Base-by-base conservation (phyloP, 1,140 invertebrate genomes). In the Penaeus vannamei region DNA sequence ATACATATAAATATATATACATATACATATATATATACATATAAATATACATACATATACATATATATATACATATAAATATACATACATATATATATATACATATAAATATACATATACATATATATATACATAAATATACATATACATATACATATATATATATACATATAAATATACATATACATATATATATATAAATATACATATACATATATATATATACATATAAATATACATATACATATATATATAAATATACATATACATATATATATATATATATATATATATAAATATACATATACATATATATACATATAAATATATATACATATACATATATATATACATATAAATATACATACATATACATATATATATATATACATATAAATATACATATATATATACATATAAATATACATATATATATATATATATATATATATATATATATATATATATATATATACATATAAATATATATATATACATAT, bases 11-110 rank as follows among this genome's bases (percentile, higher is more conserved):
- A 77, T 4, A 77, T 8, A 77, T 12, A 77, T 12, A 77, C 2
- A 77, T 77, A 77, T 12, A 77, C 32, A 77, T 12, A 77, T 5
- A 77, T 12, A 77, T 23, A 77, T 12, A 77, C 8, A 77, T 10
- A 77, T 12, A 77, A 5, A 77, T 12, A 77, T 12, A 77, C 0
- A 77, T 12, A 77, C 36, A 77, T 12, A 77, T 12, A 77, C 0
- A 77, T 12, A 77, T 23, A 77, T 12, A 77, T 12, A 77, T 12
- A 77, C 8, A 77, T 23, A 77, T 12, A 77, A 0, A 77, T 12
- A 77, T 77, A 77, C 36, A 77, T 77, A 32, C 7, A 77, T 77
- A 77, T 7, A 77, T 77, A 77, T 77, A 32, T 77, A 77, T 77
- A 77, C 8, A 32, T 77, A 22, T 77, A 29, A 5, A 32, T 77